Percentiles rank a stretch among this genome's conserved stretches.
These are phyloP conservation scores for Agrilus biguttatus DNA, from an alignment of 2,888 invertebrate genomes.

Conservation along the genomic window DNA sequence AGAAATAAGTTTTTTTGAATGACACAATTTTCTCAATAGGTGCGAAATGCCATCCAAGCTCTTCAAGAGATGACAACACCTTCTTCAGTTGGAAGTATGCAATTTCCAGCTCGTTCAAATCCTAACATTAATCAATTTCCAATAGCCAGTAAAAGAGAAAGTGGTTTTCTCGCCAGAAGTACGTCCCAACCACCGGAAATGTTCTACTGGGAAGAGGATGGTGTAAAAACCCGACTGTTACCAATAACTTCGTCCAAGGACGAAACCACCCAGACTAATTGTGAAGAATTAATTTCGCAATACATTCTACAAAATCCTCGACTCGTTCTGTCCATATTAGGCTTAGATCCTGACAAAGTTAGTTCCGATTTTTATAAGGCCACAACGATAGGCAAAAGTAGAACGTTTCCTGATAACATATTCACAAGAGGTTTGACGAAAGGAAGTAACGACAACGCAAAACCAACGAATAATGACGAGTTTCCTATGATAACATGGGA, in stretches of 20 bases:
- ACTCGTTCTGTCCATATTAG: conserved; percentile 56
- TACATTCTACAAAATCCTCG: conserved; percentile 61
- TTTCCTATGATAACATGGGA: conserved; percentile 10
- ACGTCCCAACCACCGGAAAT: conserved; percentile 78
- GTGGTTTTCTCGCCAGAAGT: conserved; percentile 52
- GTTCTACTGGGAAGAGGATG: conserved; percentile 53
- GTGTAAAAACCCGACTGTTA: conserved; percentile 3
- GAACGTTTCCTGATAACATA: conserved; percentile 19
- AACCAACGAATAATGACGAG: conserved; percentile 5
- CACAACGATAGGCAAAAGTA: conserved; percentile 18
- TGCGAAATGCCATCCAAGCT: conserved; percentile 70
- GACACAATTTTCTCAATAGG: conserved; percentile 31
- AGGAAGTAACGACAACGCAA: conserved; percentile 8
- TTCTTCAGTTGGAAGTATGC: conserved; percentile 24
- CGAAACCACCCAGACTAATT: conserved; percentile 46
- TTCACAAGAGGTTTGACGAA: conserved; percentile 6
- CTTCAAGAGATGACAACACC: conserved; percentile 68
- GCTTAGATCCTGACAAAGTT: conserved; percentile 45
- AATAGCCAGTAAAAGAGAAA: conserved; percentile 22
- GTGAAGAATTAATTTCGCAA: conserved; percentile 42
- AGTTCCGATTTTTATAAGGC: conserved; percentile 16
- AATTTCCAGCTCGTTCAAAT: conserved; percentile 67
- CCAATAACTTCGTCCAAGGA: conserved; percentile 20
- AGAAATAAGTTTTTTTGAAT: too few relatives aligned
- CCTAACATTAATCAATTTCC: conserved; percentile 44